These are phyloP conservation scores for Tokudaia tokunoshimensis DNA, from an alignment of 2,797 vertebrate genomes.

Conservation along the genomic window DNA sequence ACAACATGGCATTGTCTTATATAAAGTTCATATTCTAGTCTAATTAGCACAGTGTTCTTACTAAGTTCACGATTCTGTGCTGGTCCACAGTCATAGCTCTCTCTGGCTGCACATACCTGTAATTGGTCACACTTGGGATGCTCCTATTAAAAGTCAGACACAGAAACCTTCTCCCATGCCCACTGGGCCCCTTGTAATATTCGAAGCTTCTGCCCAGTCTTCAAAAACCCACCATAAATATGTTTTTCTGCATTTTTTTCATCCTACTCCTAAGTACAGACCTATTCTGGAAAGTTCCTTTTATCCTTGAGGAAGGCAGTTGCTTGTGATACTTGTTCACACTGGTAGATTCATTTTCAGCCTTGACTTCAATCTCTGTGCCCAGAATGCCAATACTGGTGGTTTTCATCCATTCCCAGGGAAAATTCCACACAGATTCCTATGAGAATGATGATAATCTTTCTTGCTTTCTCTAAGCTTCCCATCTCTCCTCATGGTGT, in stretches of 20 bases:
- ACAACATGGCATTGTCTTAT: not conserved
- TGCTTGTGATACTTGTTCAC: accelerated
- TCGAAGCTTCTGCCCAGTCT: accelerated
- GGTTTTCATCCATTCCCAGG: too few species aligned
- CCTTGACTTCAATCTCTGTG: not conserved
- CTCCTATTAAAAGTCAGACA: accelerated
- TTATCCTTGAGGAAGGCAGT: not conserved
- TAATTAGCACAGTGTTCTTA: not conserved
- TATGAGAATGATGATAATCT: accelerated
- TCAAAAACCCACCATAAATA: accelerated
- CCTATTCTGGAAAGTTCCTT: not conserved
- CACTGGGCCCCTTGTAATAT: accelerated
- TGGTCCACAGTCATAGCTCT: not conserved
- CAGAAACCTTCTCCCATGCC: not conserved
- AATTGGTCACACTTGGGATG: not conserved
- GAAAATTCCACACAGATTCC: not conserved
- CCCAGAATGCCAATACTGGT: not conserved
- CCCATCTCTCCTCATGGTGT: accelerated
- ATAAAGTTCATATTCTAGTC: not conserved
- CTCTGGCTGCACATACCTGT: not conserved
- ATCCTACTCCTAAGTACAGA: too few species aligned
- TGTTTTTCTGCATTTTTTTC: accelerated
- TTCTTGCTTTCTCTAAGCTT: not conserved
- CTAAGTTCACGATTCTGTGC: not conserved
- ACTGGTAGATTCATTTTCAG: not conserved